A percentile compares a stretch with the other conserved stretches of the same genome.
These are phyloP conservation scores for Octomys mimax DNA, from an alignment of 2,797 vertebrate genomes.

Conservation along the genomic window DNA sequence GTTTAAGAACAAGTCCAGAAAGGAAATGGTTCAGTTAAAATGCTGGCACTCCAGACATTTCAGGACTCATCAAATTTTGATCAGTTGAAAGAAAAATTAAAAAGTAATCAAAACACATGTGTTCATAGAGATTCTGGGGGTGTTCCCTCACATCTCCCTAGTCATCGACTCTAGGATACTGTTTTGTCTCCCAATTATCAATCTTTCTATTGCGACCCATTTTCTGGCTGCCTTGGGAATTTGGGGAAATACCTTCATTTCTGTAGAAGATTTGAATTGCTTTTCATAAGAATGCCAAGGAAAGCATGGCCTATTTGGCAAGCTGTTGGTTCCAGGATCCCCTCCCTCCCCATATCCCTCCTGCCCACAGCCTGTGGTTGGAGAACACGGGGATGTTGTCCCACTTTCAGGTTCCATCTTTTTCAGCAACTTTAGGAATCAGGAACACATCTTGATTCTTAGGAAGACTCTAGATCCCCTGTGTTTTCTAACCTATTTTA, in stretches of 20 bases:
- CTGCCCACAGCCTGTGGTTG: background rate
- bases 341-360: background rate
- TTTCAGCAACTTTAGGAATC: background rate
- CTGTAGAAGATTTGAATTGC: background rate
- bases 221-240: slow-evolving; percentile 34
- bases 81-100: slow-evolving; percentile 58
- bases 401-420: background rate
- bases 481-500: slow-evolving; percentile 5
- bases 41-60: slow-evolving; percentile 2
- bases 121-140: slow-evolving; percentile 37
- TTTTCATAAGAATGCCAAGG: slow-evolving; percentile 29
- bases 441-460: background rate
- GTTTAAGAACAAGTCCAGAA: background rate
- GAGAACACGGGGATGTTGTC: background rate
- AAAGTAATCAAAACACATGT: slow-evolving; percentile 44
- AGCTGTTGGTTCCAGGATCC: background rate
- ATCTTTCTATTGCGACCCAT: background rate
- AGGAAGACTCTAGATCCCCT: background rate
- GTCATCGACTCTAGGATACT: slow-evolving; percentile 41
- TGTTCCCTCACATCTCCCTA: slow-evolving; percentile 28
- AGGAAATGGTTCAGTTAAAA: slow-evolving; percentile 8
- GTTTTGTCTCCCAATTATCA: background rate
- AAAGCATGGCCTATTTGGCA: slow-evolving; percentile 39
- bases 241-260: slow-evolving; percentile 62
- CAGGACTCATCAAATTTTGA: slow-evolving; percentile 28